Evolutionary conservation across 2,797 vertebrate species (phyloP), one percentile per base, ranked within the genome.

Genomic region (Cercopithecus mitis): DNA sequence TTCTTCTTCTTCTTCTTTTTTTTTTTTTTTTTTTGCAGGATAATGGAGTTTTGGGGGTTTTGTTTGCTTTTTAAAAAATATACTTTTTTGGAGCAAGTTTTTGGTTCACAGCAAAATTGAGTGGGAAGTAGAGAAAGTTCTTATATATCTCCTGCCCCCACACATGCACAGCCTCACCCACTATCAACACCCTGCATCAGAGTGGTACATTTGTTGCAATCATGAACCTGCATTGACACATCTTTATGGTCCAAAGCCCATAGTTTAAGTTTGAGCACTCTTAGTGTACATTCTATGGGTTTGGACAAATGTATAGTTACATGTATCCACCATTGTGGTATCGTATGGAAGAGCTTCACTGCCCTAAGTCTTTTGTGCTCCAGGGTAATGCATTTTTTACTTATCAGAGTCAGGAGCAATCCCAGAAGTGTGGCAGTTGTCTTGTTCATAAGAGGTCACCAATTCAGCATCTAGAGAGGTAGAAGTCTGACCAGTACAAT

Each of bases 241-340:
- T 5, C 14, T 2, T 22, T 27, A 10, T 12, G 12, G 25, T 30
- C 61, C 22, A 8, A 2, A 20, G 88, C 45, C 47, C 9, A 2
- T 0, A 19, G 72, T 33, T 33, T 5, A 47, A 52, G 13, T 1
- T 2, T 33, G 22, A 27, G 19, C 75, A 19, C n/a, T 50, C 61
- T 33, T 3, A 5, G 41, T 2, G 13, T 7, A 7, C 8, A 1
- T 47, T 27, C 75, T 45, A 2, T 4, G 45, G 67, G 14, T 52
- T 17, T 72, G 30, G 39, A 67, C 61, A 61, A 14, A 25, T 0
- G 14, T 27, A 1, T 12, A 52, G 9, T 1, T 27, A 45, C 8
- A 2, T 4, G 50, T 2, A 9, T 2, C 47, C n/a, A 55, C 10
- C 7, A 3, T 17, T 30, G 50, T 2, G 41, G 36, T 39, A 1